Evolutionary conservation across 2,113 vertebrate species (phyloP), one percentile per base, ranked within the genome.

Genomic region (Myodes glareolus): DNA sequence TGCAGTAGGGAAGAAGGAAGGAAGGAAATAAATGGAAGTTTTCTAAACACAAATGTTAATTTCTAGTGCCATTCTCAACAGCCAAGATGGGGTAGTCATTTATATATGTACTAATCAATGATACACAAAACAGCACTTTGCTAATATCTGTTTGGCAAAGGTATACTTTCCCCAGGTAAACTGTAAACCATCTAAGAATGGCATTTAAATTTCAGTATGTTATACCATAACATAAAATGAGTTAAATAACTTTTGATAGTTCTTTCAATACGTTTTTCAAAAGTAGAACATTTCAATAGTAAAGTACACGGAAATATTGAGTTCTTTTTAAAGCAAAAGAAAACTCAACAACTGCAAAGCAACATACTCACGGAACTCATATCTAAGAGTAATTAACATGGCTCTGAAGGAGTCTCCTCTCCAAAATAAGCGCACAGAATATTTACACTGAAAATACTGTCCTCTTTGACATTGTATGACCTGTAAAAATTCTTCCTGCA

Each of bases 391-490:
- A 96, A 65, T 27, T 85, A 80, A 91, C 4, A 72, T 16, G 81
- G 25, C 86, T 95, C 81, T 94, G 9, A 89, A 95, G 90, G 68
- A 31, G 47, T 50, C 82, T 42, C 70, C 95, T 77, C 82, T 42
- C 70, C 95, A 73, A 96, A 87, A 33, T 29, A 95, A 95, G 36
- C 94, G 65, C 90, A 90, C 11, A 70, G 55, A 75, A 29, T 94
- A 77, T 92, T 93, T 89, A 92, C n/a, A 91, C n/a, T 94, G 5
- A 96, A 97, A 96, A 97, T n/a, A 96, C 23, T 92, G 12, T 88
- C 36, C 91, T 86, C 61, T 87, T 33, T 95, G 47, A 70, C 23
- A 92, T 7, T 76, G 68, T n/a, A 78, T 47, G 95, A 94, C 55
- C 58, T 76, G 39, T 33, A 92, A 25, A 88, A 17, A 42, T 92